Base-by-base conservation (phyloP, 2,113 vertebrate species). In the Lycocorax pyrrhopterus region DNA sequence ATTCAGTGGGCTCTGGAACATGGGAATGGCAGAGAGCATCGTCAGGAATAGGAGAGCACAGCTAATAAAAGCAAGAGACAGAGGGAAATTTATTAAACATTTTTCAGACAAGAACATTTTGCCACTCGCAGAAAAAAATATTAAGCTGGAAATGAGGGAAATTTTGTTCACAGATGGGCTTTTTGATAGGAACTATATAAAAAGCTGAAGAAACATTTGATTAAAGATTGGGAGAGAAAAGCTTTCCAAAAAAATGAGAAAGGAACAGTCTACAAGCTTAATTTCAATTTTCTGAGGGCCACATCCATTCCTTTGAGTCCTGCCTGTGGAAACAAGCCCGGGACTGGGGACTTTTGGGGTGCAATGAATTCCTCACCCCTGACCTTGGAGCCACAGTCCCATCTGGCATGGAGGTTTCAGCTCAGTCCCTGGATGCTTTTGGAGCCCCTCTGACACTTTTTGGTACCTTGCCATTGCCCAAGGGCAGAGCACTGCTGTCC, bases 21-120 rank as follows among this genome's bases (percentile, higher is more conserved):
- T 1, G 41, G 87, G 87, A 60, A 96, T 75, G 87, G 87, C 84
- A 83, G 84, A 73, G 75, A 20, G 13, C 46, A 2, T 33, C 3
- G 7, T 81, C 92, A 90, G 95, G 68, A 93, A 96, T 85, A 93
- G 93, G 96, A 95, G 77, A 91, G 92, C 51, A 35, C 8, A 7
- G 73, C 93, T 96, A 94, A 95, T 91, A 93, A 94, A 94, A 93
- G 93, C 72, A 69, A 74, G 72, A 2, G 15, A 62, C 81, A 35
- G 91, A 32, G 44, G 94, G 80, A 96, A 95, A 96, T 77, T 96
- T 84, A 96, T 95, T 94, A 94, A 94, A 58, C 60, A 44, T 93
- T 44, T 94, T 56, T 81, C 93, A 96, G 96, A 83, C 84, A 32
- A 60, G 96, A 92, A 93, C 87, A 96, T 88, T 95, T 83, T 88